These are phyloP conservation scores for Melanerpes formicivorus DNA, from an alignment of 2,113 vertebrate genomes.

Conservation along the genomic window DNA sequence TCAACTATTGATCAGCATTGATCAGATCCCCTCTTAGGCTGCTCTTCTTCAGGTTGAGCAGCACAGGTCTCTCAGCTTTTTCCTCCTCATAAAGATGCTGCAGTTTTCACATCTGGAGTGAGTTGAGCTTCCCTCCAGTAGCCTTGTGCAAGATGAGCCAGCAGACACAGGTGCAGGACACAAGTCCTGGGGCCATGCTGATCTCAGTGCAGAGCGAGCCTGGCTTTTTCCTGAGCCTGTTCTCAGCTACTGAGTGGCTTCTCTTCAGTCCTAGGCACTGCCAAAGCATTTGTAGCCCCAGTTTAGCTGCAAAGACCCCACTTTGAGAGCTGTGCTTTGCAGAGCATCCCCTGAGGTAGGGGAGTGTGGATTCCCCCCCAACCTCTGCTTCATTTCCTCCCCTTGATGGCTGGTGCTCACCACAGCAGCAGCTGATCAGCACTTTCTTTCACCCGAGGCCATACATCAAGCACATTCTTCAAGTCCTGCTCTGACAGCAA, in stretches of 20 bases:
- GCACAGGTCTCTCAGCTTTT: no score
- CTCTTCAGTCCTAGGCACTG: background rate
- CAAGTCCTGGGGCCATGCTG: background rate
- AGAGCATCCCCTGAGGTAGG: background rate
- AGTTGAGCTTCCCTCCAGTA: background rate
- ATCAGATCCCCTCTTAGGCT: no score
- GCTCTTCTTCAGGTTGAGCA: no score
- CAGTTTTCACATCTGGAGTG: background rate
- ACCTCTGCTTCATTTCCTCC: background rate
- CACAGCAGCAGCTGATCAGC: background rate
- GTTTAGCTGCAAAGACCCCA: background rate
- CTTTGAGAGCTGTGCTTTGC: background rate
- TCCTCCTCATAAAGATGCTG: no score
- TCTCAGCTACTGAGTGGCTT: background rate
- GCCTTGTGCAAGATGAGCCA: background rate
- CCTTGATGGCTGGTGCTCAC: background rate
- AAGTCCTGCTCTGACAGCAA: background rate
- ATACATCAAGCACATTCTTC: accelerated
- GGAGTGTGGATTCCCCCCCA: background rate
- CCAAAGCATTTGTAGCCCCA: background rate
- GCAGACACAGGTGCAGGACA: background rate
- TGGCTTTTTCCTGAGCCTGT: background rate
- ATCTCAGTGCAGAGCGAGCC: background rate
- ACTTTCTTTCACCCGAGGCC: background rate
- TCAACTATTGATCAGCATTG: no score